Evolutionary conservation across 2,888 invertebrate species (phyloP), one percentile per base, ranked within the genome.

Genomic region (Neoscelio sp.): DNA sequence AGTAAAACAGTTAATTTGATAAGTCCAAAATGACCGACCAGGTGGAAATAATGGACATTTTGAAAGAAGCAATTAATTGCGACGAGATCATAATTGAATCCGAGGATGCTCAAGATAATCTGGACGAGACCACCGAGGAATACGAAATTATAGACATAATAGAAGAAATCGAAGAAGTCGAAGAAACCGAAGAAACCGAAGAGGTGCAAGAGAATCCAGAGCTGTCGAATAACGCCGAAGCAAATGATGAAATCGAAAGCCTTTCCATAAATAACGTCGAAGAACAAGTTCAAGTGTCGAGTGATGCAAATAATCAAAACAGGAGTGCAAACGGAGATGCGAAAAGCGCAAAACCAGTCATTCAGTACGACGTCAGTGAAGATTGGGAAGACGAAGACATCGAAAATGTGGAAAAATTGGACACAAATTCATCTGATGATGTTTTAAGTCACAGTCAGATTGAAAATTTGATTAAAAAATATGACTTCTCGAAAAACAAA

Each of bases 331-430:
- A 74, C 18, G 70, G 52, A 2, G 65, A 70, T 6, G 12, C 71
- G 5, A 67, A 42, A 13, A 13, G 10, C 18, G 8, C 44, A 3
- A 68, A 81, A 10, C 85, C 85, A 60, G 50, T 86, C 15, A 82
- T 88, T 42, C 77, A 83, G 0, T 90, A 90, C 23, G 88, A 90
- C 62, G 86, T 87, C 0, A 86, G 87, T 2, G 89, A 89, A 46
- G 90, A 90, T 71, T 90, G 90, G 90, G 87, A 89, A 52, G 89
- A 89, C 13, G 90, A 90, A 38, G 90, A 89, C 0, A 74, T 83
- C 30, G 87, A 87, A 13, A 52, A 71, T 13, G 2, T 33, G 0
- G 71, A 71, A 12, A 23, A 60, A n/a, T 1, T 60, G 26, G 78
- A 74, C 6, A 48, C 54, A 1, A 56, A 54, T 40, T 73, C 75